phyloP scores from a whole-genome alignment of 2,888 invertebrate species.

The Lochmaea capreae region DNA sequence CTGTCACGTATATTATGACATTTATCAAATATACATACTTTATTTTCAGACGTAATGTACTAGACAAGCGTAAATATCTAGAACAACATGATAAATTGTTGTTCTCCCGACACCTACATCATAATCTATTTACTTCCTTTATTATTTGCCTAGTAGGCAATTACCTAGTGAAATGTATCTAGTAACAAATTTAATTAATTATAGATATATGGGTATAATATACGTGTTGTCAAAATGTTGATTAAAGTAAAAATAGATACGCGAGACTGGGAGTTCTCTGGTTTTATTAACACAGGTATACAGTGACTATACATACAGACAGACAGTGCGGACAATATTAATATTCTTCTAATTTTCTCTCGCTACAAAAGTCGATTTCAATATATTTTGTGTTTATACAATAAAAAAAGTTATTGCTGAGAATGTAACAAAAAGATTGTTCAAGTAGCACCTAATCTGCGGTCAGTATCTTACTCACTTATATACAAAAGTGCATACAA shows the following conservation, averaged over 20 bases:
- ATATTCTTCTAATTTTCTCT: too few relatives aligned
- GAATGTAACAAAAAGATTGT: too few relatives aligned
- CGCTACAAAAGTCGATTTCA: too few relatives aligned
- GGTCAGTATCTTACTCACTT: too few relatives aligned
- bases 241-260: not conserved
- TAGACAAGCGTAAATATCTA: not conserved
- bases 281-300: too few relatives aligned
- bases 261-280: not conserved
- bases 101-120: not conserved
- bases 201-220: not conserved
- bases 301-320: too few relatives aligned
- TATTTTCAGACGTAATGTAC: not conserved
- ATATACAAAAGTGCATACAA: too few relatives aligned
- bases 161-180: not conserved
- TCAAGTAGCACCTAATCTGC: too few relatives aligned
- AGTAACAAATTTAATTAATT: not conserved
- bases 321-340: too few relatives aligned
- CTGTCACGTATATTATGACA: not conserved
- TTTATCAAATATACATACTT: not conserved
- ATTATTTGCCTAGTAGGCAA: not conserved
- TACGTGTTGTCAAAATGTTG: not conserved
- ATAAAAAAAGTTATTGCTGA: too few relatives aligned
- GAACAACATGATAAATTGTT: slow-evolving; percentile 3
- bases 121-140: not conserved
- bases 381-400: too few relatives aligned